Base-by-base conservation (phyloP, 2,113 vertebrate species). In the Tiliqua scincoides region DNA sequence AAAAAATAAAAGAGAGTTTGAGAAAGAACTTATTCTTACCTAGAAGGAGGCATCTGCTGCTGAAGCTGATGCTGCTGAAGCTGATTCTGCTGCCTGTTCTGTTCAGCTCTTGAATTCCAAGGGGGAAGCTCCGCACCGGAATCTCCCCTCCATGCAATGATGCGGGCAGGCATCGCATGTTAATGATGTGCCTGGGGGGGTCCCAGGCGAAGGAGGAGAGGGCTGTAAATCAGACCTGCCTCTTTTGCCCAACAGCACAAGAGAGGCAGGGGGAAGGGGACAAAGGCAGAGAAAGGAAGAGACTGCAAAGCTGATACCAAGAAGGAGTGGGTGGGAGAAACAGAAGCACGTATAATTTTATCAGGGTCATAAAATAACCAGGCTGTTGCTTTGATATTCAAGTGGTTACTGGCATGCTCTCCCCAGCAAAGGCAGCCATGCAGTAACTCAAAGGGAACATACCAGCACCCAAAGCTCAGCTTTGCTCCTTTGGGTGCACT, bases 131-230 rank as follows among this genome's bases (percentile, higher is more conserved):
- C 83, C 15, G 91, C 89, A 30, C 83, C 14, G 91, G 94, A 92
- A 94, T 92, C 92, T 90, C 93, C 91, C 40, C 89, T 92, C 90
- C 14, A 59, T 40, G 90, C 92, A 0, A 63, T 83, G 94, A 93
- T 95, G 93, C 90, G 85, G 86, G 89, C 82, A 1, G 52, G 82
- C 6, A 18, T 86, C 84, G 93, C 92, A 77, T 77, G 92, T 85
- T 87, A 90, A 79, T 88, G 93, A 84, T 82, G 92, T 84, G 30
- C 91, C 80, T 27, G 73, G 82, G 62, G 88, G 91, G 72, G 85
- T 95, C 85, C 93, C 80, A 25, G 81, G 74, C 8, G 21, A 83
- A 84, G 79, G 76, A 57, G 40, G 78, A 82, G 85, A 21, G 85
- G 48, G 67, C 83, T 54, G 62, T 40, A 63, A 9, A 79, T 75